Base-by-base conservation (phyloP, 1,140 invertebrate genomes). In the Neodiprion pinetum region DNA sequence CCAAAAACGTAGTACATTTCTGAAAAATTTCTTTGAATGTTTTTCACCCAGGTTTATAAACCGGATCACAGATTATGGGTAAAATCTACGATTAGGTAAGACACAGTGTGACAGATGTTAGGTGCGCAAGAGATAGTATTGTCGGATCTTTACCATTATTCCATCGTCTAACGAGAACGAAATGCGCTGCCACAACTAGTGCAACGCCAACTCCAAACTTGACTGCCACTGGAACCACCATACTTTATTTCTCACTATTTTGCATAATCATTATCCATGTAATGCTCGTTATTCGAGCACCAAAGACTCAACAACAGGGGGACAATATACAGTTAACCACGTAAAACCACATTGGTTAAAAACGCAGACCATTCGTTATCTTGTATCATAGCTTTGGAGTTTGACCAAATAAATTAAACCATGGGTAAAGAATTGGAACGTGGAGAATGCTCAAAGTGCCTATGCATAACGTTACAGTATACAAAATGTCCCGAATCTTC, bases 171-270 rank as follows among this genome's bases (percentile, higher is more conserved):
- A 91, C 85, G 76, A 90, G 90, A 84, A 95, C 93, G 85, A 93
- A 92, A 88, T 94, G 93, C 80, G 93, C 94, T 83, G 94, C 93
- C 81, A 93, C 89, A 83, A 94, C 91, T 85, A 95, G 90, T 77
- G 93, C 93, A 83, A 93, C 90, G 80, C 94, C 94, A 86, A 95
- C 91, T 83, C 90, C 91, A 89, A 95, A 90, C 90, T 94, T 95
- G 88, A 94, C 91, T 86, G 92, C 92, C 90, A 95, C 94, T 95
- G 92, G 81, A 94, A 93, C 89, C 77, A 83, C 77, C 70, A 85
- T 74, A 81, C 77, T 81, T 78, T 81, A 82, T 82, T 81, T 81
- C 70, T 79, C 68, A 76, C 75, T 75, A 66, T 8, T 61, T 49
- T 66, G 49, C 14, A 70, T 72, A 47, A 72, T 70, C 70, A 28